Base-by-base conservation (phyloP, 1,140 invertebrate species). In the Brachionus paranguensis region DNA sequence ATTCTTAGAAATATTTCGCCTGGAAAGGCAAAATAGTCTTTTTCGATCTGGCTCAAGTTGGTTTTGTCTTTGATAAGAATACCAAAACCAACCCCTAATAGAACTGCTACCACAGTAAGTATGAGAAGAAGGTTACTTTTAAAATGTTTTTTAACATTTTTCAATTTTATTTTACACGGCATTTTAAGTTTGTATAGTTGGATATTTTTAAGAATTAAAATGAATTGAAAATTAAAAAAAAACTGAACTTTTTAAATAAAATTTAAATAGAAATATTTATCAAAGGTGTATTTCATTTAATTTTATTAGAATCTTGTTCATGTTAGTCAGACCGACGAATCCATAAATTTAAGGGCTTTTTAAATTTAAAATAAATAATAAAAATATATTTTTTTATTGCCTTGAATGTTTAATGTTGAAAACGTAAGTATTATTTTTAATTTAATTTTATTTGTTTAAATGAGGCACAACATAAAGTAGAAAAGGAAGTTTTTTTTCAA, bases 11-110 rank as follows among this genome's bases (percentile, higher is more conserved):
- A 81, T 11, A 81, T 65, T 65, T 33, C 27, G 17, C 78, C 78
- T 7, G 78, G 78, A 65, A 81, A 81, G 17, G 47, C 78, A 11
- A 81, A 43, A 81, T 81, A 81, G 27, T 68, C 65, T 68, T 68
- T 68, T 68, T 68, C 65, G 29, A 41, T 68, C 12, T 68, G 65
- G 24, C n/a, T 33, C 14, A 68, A 33, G 33, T 10, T 6, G 11
- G 65, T 7, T 1, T 0, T 41, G 1, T 41, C 33, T 68, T 33
- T 68, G 10, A 68, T 33, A 12, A 68, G 24, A 33, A 68, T 33
- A 11, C 65, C 65, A 68, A 68, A 33, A n/a, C 65, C 65, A n/a
- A 68, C n/a, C 33, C 65, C 65, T 14, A 33, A n/a, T 10, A 68
- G 6, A 29, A 68, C 65, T n/a, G 65, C 27, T n/a, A 37, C 27